These are phyloP conservation scores for Drosophila melanica DNA, from an alignment of 1,140 invertebrate species.

Conservation along the genomic window DNA sequence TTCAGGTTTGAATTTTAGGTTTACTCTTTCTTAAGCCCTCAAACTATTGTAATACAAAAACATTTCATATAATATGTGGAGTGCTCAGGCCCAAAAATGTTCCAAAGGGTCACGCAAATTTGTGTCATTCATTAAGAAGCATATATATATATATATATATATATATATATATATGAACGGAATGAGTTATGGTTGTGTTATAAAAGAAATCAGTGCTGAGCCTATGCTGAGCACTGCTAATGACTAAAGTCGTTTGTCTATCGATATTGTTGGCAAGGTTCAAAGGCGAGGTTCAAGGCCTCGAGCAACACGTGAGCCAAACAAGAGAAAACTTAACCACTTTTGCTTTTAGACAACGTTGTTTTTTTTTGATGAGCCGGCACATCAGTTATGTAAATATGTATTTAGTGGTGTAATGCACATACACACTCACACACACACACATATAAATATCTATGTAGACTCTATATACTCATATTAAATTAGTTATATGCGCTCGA, in stretches of 20 bases:
- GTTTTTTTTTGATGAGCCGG: slow-evolving; percentile 6
- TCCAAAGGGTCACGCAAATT: slow-evolving; percentile 27
- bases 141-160: neutral
- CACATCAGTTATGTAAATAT: slow-evolving; percentile 46
- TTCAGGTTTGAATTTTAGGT: too few relatives aligned
- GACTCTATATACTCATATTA: neutral
- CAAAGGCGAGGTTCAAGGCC: slow-evolving; percentile 42
- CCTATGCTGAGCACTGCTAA: slow-evolving; percentile 17
- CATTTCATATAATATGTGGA: neutral
- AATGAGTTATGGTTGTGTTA: slow-evolving; percentile 26
- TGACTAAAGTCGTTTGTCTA: slow-evolving; percentile 24
- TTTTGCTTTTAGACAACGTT: slow-evolving; percentile 37
- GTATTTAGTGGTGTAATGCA: neutral
- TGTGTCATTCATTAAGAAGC: slow-evolving; percentile 25
- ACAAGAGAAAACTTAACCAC: slow-evolving; percentile 35
- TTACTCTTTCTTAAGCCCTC: too few relatives aligned
- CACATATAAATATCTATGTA: neutral
- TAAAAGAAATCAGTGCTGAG: slow-evolving; percentile 22
- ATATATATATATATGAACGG: neutral
- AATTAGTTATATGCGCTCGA: neutral
- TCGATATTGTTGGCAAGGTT: slow-evolving; percentile 28
- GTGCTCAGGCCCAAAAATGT: slow-evolving; percentile 3
- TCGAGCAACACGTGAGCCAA: slow-evolving; percentile 42
- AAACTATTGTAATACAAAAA: neutral
- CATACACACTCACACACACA: neutral